phyloP scores from a whole-genome alignment of 1,140 invertebrate genomes.

The Stegodyphus mimosarum region DNA sequence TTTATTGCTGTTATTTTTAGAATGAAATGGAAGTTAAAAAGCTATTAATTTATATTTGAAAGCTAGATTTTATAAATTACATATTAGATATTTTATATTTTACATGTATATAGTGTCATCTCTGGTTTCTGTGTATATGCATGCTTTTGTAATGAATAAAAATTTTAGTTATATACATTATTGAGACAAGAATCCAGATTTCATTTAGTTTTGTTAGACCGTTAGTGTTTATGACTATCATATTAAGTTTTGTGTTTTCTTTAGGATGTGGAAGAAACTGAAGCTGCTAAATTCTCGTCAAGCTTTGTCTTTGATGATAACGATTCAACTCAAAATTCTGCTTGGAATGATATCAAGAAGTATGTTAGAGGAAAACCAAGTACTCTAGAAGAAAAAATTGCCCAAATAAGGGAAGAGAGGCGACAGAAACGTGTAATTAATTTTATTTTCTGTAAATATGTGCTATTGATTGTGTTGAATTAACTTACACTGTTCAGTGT shows the following conservation, averaged over 20 bases:
- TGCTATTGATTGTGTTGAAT: background rate
- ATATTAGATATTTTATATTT: too few relatives aligned
- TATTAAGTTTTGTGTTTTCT: too few relatives aligned
- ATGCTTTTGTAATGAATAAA: too few relatives aligned
- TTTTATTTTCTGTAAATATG: background rate
- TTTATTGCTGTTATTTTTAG: too few relatives aligned
- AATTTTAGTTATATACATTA: too few relatives aligned
- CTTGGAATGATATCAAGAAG: constrained; percentile 87
- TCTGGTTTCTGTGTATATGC: background rate
- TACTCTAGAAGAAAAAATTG: constrained; percentile 86
- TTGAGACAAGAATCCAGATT: too few relatives aligned
- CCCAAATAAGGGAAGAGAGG: constrained; percentile 72
- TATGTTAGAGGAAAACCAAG: constrained; percentile 84
- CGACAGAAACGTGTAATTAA: constrained; percentile 45
- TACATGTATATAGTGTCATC: background rate
- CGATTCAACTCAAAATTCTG: constrained; percentile 80
- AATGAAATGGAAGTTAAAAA: too few relatives aligned
- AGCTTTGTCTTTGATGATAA: constrained; percentile 81
- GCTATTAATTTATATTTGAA: too few relatives aligned
- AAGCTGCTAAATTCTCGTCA: constrained; percentile 78
- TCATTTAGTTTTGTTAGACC: too few relatives aligned
- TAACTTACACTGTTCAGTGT: background rate
- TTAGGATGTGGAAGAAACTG: constrained; percentile 70
- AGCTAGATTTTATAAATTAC: too few relatives aligned
- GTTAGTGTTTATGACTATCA: too few relatives aligned